These are phyloP conservation scores for Xestia ashworthii DNA, from an alignment of 2,888 invertebrate genomes.

Conservation along the genomic window DNA sequence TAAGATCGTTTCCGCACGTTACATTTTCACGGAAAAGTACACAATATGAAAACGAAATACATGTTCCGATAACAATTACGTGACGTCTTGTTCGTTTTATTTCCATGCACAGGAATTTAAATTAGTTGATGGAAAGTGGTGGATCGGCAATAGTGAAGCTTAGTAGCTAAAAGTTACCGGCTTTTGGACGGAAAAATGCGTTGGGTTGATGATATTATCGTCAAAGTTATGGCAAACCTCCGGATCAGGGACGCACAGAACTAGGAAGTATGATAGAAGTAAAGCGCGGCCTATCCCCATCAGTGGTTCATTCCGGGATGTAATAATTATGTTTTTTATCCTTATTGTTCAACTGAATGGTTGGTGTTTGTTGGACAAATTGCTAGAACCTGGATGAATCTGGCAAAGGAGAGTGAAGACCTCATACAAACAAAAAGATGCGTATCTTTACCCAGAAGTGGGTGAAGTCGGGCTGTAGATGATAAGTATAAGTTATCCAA, in stretches of 20 bases:
- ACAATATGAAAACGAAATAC: conserved; percentile 51
- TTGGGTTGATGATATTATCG: background rate
- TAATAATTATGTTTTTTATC: background rate
- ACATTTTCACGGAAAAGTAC: conserved; percentile 31
- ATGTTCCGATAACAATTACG: conserved; percentile 54
- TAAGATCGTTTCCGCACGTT: conserved; percentile 58
- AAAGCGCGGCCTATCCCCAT: background rate
- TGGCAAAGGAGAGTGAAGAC: background rate
- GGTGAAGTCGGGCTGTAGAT: background rate
- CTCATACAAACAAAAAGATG: background rate
- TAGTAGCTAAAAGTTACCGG: background rate
- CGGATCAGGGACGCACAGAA: background rate
- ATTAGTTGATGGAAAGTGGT: background rate
- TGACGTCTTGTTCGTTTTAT: conserved; percentile 23
- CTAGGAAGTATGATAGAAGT: background rate
- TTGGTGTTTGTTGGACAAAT: background rate
- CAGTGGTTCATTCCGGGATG: background rate
- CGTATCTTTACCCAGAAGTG: background rate
- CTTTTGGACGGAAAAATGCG: background rate
- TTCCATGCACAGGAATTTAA: conserved; percentile 5
- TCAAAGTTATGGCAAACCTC: background rate
- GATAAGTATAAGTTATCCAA: background rate
- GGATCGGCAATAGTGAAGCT: background rate
- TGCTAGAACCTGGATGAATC: background rate
- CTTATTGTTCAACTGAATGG: no score